Evolutionary conservation across 2,888 invertebrate species (phyloP), one percentile per base, ranked within the genome.

Genomic region (Toxonevra muliebris): DNA sequence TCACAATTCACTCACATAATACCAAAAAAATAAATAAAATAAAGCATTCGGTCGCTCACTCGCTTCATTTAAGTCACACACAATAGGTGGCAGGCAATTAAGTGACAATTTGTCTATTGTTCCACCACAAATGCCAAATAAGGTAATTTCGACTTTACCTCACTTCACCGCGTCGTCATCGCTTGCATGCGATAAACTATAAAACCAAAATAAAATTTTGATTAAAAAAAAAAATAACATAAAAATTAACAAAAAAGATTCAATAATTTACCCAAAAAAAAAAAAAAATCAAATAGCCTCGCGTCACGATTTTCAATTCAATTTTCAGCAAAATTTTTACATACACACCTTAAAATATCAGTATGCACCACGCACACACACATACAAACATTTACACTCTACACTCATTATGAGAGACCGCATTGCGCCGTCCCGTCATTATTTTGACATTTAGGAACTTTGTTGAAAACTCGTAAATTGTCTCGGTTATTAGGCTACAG

Each of bases 391-490:
- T 30, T 30, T 30, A 30, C 30, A 30, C 30, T 30, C 30, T 30
- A 30, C 30, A 30, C 30, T 30, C 30, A 30, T 30, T 30, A 30
- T 13, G 50, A 48, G 50, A 48, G n/a, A n/a, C n/a, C 8, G 50
- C 50, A 48, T 48, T 48, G 50, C 50, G 50, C 9, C 55, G 61
- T 55, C 52, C 52, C 48, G 65, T 65, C 62, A 65, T 65, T 54
- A 65, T 67, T 70, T 68, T 69, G 70, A 65, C 61, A 69, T 71
- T 73, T 68, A 43, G 54, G 67, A 69, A 70, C 68, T 70, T 52
- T 69, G 69, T 62, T 73, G 73, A 73, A 70, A 73, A 69, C 61
- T 72, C 68, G 67, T 68, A 70, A 69, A 72, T 69, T 69, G 65
- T 66, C 64, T 70, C 66, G 42, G 69, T 61, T 62, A 65, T 62